Evolutionary conservation across 2,113 vertebrate genomes (phyloP), one percentile per base, ranked within the genome.

Genomic region (Rutilus rutilus): DNA sequence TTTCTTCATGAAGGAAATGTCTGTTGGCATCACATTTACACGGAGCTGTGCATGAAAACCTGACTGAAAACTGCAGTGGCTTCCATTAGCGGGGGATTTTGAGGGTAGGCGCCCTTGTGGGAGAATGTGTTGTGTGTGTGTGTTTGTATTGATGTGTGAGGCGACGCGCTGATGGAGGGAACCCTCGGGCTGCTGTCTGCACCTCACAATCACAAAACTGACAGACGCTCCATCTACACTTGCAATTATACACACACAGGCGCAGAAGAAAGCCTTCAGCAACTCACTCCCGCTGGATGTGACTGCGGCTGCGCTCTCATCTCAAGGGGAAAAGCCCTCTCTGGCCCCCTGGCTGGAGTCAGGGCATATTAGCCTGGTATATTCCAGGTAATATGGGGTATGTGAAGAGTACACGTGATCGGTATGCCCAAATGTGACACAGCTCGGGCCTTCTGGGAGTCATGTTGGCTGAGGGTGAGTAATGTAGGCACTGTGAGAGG

Each of bases 191-290:
- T 96, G 97, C 96, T 98, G 97, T 98, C 98, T 98, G 97, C 97
- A 99, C 97, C 97, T 99, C 97, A 95, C 96, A 97, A 97, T 98
- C 96, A 98, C 96, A 97, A 97, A 97, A 98, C 96, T 96, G 96
- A 97, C 96, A 97, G 96, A 96, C 95, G 95, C 96, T 98, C 97
- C 97, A 97, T 97, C 97, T 97, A 97, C 97, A 96, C 97, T 97
- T 97, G 97, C 97, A 97, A 98, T 99, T 99, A 98, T 96, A 97
- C 96, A 96, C 84, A 77, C 85, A 97, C 95, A 97, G 96, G 95
- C 95, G 94, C 95, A 97, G 96, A 97, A 97, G 97, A 97, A 93
- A 97, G 97, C 96, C 96, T 97, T 96, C 96, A 96, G 97, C 98
- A 98, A 99, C 97, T 96, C 97, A 97, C 95, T 99, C 97, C 97